Base-by-base conservation (phyloP, 2,888 invertebrate species). In the Trissolcus japonicus region DNA sequence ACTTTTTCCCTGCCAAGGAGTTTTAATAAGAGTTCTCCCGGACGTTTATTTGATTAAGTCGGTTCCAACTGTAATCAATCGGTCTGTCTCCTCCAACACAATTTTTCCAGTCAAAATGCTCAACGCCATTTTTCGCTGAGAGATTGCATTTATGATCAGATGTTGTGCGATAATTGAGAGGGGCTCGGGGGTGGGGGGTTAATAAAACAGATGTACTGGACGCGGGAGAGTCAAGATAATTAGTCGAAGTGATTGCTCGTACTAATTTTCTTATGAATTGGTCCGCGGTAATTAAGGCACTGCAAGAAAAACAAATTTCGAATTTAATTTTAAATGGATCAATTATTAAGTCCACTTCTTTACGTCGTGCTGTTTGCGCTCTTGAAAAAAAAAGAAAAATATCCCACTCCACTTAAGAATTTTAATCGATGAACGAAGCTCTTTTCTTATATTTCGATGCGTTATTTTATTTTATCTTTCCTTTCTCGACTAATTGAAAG, bases 11-110 rank as follows among this genome's bases (percentile, higher is more conserved):
- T 63, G 54, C 25, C 29, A 41, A n/a, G 41, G 62, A 62, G 63
- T 63, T 63, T 54, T 63, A 63, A 55, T 63, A 63, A 63, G 54
- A 54, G 63, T 63, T 63, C 43, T 63, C 46, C 13, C 17, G 17
- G 54, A 13, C 14, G 54, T 54, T 25, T 29, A 63, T 63, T 63
- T 46, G 41, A 63, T 63, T 63, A 63, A 63, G 63, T 14, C 54
- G 21, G 43, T 53, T 63, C 11, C 14, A 46, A 51, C 43, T 43
- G 54, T 54, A 54, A 54, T 46, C 43, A 63, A 63, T 63, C 25
- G 43, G 7, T 7, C 41, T 51, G 11, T 17, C 11, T 51, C 17
- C 1, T 46, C 46, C 7, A 16, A 11, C 46, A 35, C 35, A n/a
- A 16, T 46, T 46, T 9, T 16, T 11, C 6, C 46, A 46, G 46